Evolutionary conservation across 1,140 invertebrate species (phyloP).

Genomic region (Bombus huntii): DNA sequence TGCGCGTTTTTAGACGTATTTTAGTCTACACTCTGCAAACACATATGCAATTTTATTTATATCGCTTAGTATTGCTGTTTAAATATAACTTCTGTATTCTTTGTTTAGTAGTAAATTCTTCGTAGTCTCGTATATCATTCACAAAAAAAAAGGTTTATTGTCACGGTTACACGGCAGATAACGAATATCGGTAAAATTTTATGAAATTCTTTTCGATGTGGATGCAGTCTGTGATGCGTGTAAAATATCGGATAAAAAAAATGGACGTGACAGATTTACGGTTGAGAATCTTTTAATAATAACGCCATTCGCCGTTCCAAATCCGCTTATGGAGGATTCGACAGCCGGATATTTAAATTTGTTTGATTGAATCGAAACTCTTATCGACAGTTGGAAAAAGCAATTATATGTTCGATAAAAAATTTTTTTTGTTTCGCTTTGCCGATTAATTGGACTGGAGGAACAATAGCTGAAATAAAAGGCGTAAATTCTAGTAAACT

Average conservation of each 20-base stretch:
- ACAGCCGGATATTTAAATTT: conserved; percentile 8
- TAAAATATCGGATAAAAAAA: neutral
- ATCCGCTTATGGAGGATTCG: conserved; percentile 1
- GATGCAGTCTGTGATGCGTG: neutral
- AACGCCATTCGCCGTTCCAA: neutral
- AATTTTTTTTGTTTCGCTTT: neutral
- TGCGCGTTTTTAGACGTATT: conserved; percentile 27
- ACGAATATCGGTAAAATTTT: neutral
- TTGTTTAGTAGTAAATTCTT: conserved; percentile 10
- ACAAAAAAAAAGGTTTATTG: neutral
- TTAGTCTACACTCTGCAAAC: conserved; percentile 27
- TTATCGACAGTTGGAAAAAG: conserved; percentile 3
- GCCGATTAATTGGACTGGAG: neutral
- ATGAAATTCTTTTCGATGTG: neutral
- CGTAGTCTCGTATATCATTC: neutral
- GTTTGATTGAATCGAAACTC: conserved; percentile 1
- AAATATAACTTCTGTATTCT: conserved; percentile 20
- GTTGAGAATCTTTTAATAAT: conserved; percentile 14
- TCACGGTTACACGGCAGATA: neutral
- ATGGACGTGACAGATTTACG: neutral
- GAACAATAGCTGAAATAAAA: neutral
- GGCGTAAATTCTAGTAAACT: neutral
- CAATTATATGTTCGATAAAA: neutral
- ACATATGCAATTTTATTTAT: conserved; percentile 28
- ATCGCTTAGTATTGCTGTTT: conserved; percentile 44